Percentiles rank a stretch among this genome's conserved stretches.
These are phyloP conservation scores for Sebastes paucispinis DNA, from an alignment of 2,797 vertebrate species.

Conservation along the genomic window DNA sequence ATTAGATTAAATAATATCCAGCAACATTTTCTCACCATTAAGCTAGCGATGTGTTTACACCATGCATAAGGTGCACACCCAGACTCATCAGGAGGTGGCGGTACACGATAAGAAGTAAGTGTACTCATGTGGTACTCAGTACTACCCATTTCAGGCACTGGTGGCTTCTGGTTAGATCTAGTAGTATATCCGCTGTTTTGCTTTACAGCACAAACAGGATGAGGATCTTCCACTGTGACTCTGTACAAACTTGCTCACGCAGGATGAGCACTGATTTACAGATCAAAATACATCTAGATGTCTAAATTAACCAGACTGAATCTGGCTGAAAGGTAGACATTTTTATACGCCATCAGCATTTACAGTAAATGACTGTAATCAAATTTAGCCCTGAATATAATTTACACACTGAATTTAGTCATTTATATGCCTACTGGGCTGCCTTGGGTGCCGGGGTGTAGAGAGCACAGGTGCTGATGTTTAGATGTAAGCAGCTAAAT, in stretches of 20 bases:
- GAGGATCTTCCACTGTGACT: neutral
- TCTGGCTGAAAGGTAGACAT: neutral
- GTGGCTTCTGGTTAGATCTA: neutral
- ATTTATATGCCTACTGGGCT: neutral
- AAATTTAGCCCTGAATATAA: neutral
- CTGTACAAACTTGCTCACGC: neutral
- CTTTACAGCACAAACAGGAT: neutral
- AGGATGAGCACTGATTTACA: neutral
- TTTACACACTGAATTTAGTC: neutral
- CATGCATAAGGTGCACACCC: no score
- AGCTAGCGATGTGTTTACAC: no score
- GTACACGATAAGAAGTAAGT: no score
- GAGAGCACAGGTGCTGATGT: neutral
- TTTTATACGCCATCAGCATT: neutral
- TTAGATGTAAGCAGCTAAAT: neutral
- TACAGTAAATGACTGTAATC: neutral
- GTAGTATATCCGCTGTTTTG: neutral
- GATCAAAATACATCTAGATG: neutral
- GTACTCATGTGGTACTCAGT: no score
- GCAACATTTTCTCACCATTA: no score
- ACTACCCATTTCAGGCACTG: no score
- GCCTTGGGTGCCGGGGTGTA: neutral
- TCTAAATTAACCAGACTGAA: neutral
- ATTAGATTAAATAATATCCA: no score
- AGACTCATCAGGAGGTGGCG: no score